Evolutionary conservation across 2,797 vertebrate species (phyloP).

Genomic region (Macropus fuliginosus): DNA sequence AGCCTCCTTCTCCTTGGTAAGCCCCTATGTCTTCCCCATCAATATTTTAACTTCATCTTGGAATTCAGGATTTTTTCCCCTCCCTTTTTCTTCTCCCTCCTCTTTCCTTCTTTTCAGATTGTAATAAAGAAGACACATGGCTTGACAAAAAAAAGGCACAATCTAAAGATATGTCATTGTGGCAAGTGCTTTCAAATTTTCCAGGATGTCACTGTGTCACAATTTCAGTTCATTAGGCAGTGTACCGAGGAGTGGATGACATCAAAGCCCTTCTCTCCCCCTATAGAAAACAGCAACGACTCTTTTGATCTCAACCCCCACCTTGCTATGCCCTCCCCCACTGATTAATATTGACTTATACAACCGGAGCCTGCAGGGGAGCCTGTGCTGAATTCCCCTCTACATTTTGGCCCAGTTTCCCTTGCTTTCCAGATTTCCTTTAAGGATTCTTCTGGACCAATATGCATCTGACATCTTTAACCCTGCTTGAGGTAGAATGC

Average conservation of each 20-base stretch:
- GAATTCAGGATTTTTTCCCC: background rate
- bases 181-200: conserved; percentile 77
- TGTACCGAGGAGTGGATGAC: conserved; percentile 79
- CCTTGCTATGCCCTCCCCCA: conserved; percentile 75
- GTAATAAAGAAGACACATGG: conserved; percentile 3
- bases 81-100: background rate
- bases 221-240: conserved; percentile 82
- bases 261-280: conserved; percentile 90
- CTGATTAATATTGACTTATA: conserved; percentile 92
- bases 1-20: background rate
- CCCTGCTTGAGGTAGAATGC: conserved; percentile 53
- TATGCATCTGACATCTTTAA: conserved; percentile 56
- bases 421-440: conserved; percentile 64
- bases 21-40: background rate
- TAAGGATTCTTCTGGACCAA: conserved; percentile 53
- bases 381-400: conserved; percentile 85
- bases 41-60: background rate
- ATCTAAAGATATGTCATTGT: conserved; percentile 68
- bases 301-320: conserved; percentile 91
- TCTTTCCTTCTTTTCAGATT: background rate
- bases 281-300: conserved; percentile 86
- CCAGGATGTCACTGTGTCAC: conserved; percentile 79
- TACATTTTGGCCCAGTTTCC: conserved; percentile 85
- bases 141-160: conserved; percentile 60
- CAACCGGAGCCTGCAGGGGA: conserved; percentile 89